Evolutionary conservation across 1,140 invertebrate species (phyloP), one percentile per base, ranked within the genome.

Genomic region (Hylyphantes graminicola): DNA sequence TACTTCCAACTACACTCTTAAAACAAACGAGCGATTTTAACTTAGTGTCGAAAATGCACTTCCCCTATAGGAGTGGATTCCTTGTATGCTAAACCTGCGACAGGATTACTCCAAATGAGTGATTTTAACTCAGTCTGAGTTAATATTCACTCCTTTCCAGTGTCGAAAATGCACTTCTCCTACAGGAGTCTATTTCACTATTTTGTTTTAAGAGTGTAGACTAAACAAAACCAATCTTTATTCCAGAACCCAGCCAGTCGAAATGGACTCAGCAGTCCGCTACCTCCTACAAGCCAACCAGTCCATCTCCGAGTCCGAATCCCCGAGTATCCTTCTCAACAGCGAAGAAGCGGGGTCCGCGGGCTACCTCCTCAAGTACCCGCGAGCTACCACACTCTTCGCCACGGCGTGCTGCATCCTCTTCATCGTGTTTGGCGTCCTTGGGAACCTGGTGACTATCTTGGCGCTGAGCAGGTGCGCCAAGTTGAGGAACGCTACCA

Each of bases 401-500:
- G 86, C 85, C 11, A 74, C 84, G 7, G 57, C 81, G 5, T 86
- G 75, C 21, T 81, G 85, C 64, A 77, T 87, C 19, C 50, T 87
- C 11, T 85, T 87, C 21, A 86, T 85, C 67, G n/a, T 86, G 17
- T 65, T 87, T 48, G 87, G 87, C n/a, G 51, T 87, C 50, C 12
- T 84, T 9, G 87, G 87, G n/a, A 87, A 87, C 54, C 59, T 86
- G 21, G 21, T 87, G 1, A 86, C 87, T 57, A 85, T 87, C 48
- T 17, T 86, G 5, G 86, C 87, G 15, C 64, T 87, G 9, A 59
- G 64, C 35, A 51, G 53, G 50, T 75, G 77, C 54, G 21, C 17
- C 12, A 86, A 85, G 15, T 68, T 87, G 74, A 91, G 94, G 21
- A 85, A 85, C 17, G 95, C 95, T 68, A 96, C 95, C 5, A 97